Conservation (phyloP, 2,113 vertebrate species). For the Ranitomeya imitator region DNA sequence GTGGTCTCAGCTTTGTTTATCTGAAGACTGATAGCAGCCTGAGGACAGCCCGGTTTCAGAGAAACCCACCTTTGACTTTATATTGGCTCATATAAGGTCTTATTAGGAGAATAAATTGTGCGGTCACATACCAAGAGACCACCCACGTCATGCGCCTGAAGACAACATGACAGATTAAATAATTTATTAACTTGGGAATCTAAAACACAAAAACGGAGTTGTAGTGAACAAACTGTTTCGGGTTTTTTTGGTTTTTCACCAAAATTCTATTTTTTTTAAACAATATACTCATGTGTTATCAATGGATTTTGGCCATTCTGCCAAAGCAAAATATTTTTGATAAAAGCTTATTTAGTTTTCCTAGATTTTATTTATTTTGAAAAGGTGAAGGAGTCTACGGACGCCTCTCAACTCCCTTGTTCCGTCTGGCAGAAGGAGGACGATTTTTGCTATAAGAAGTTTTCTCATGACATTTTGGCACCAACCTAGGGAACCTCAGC, state of each 20-base stretch:
- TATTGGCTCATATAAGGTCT: background rate
- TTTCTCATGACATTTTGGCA: slow-evolving; percentile 57
- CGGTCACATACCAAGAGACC: slow-evolving; percentile 32
- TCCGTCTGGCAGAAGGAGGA: slow-evolving; percentile 20
- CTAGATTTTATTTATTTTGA: slow-evolving; percentile 25
- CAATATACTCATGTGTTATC: background rate
- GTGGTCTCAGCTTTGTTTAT: slow-evolving; percentile 6
- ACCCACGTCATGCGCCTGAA: background rate
- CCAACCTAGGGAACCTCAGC: slow-evolving; percentile 20
- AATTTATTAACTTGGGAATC: slow-evolving; percentile 13
- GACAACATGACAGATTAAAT: slow-evolving; percentile 20
- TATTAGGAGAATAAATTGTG: background rate
- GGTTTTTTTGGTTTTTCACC: background rate
- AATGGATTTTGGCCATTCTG: background rate
- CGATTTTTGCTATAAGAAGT: slow-evolving; percentile 38
- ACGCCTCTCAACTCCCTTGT: background rate
- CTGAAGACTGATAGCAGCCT: background rate
- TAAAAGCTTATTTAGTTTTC: background rate
- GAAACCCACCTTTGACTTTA: background rate
- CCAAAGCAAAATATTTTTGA: slow-evolving; percentile 7
- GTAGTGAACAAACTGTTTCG: background rate
- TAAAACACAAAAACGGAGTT: background rate
- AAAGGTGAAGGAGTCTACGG: slow-evolving; percentile 10
- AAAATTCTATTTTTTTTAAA: background rate
- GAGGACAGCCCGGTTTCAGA: background rate